These are phyloP conservation scores for Ichneumon xanthorius DNA, from an alignment of 2,888 invertebrate species.

Conservation along the genomic window DNA sequence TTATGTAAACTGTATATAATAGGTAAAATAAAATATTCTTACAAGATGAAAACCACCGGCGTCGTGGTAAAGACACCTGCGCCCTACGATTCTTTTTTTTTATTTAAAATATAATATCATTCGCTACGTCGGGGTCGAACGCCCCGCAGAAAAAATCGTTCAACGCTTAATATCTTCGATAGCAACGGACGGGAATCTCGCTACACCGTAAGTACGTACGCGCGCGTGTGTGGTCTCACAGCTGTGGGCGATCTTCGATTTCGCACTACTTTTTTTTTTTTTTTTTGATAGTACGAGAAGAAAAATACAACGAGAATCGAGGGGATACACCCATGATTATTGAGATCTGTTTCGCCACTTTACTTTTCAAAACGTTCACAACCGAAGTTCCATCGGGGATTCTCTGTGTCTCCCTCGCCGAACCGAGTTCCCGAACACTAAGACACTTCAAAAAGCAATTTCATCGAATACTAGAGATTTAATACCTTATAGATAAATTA, in stretches of 20 bases:
- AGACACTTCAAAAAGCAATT: conserved; percentile 52
- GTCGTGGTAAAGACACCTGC: conserved; percentile 13
- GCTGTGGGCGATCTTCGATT: conserved; percentile 16
- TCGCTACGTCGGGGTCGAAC: conserved; percentile 35
- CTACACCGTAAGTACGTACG: conserved; percentile 53
- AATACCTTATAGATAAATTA: conserved; percentile 28
- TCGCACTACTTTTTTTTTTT: conserved; percentile 6
- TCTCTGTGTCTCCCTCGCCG: neutral
- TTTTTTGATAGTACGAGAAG: neutral
- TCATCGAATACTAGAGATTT: conserved; percentile 35
- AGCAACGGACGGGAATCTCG: conserved; percentile 7
- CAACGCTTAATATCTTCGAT: neutral
- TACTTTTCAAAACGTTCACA: conserved; percentile 53
- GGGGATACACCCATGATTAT: conserved; percentile 18
- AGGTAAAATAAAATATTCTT: conserved; percentile 81
- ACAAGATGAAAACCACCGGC: conserved; percentile 70
- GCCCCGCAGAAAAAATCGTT: conserved; percentile 5
- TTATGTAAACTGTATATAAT: conserved; percentile 70
- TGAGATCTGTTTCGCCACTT: conserved; percentile 38
- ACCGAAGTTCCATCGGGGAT: conserved; percentile 45
- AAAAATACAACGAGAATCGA: conserved; percentile 25
- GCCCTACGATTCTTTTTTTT: conserved; percentile 8
- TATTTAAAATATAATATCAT: conserved; percentile 51
- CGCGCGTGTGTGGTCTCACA: conserved; percentile 21
- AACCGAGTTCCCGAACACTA: conserved; percentile 34